These are phyloP conservation scores for Nebria brevicollis DNA, from an alignment of 2,888 invertebrate genomes.

Conservation along the genomic window DNA sequence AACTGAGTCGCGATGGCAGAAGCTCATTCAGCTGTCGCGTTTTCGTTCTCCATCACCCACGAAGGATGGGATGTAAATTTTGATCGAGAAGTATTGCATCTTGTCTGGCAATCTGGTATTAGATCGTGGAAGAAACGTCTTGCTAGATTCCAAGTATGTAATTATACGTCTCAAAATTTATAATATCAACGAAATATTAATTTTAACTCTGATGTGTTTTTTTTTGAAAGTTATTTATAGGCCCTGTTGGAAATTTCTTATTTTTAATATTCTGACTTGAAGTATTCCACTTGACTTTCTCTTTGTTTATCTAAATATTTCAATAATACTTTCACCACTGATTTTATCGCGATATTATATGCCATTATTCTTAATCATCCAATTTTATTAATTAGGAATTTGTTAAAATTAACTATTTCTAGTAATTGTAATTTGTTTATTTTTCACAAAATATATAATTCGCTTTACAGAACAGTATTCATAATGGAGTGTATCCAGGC, in stretches of 20 bases:
- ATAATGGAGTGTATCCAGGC: conserved; percentile 96
- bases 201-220: background rate
- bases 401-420: background rate
- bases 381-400: background rate
- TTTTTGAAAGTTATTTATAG: background rate
- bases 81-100: conserved; percentile 93
- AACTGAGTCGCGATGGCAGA: conserved; percentile 81
- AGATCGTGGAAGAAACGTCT: conserved; percentile 96
- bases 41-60: conserved; percentile 96
- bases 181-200: background rate
- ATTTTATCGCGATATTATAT: background rate
- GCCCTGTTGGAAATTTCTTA: background rate
- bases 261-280: background rate
- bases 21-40: conserved; percentile 98
- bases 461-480: conserved; percentile 85
- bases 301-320: background rate
- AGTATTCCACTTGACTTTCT: background rate
- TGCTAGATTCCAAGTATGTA: conserved; percentile 87
- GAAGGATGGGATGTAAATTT: conserved; percentile 99
- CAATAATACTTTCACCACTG: background rate
- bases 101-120: conserved; percentile 94
- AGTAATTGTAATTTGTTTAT: too few species aligned
- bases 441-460: background rate
- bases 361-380: background rate
- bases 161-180: background rate